Evolutionary conservation across 2,797 vertebrate genomes (phyloP).

Genomic region (Peromyscus melanophrys): DNA sequence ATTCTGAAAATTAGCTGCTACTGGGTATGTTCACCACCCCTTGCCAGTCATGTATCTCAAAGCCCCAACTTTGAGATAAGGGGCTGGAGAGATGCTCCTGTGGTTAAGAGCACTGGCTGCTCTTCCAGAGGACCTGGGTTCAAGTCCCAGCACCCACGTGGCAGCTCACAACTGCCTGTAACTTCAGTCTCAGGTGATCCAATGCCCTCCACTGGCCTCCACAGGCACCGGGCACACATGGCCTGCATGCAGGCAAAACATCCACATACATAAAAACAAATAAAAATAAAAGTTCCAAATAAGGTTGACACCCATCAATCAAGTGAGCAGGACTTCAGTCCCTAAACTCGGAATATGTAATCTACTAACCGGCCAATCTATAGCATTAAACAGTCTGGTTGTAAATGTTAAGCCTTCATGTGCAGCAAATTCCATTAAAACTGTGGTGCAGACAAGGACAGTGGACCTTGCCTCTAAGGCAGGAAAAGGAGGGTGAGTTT

Average conservation of each 20-base stretch:
- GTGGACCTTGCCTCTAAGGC: not conserved
- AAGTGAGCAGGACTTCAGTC: not conserved
- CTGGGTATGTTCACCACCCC: not conserved
- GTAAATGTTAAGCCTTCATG: constrained; percentile 17
- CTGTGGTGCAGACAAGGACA: not conserved
- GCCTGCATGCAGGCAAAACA: not conserved
- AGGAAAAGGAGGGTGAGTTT: not conserved
- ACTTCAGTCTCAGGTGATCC: not conserved
- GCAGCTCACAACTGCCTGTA: not conserved
- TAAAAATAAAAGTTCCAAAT: not conserved
- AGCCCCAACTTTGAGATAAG: not conserved
- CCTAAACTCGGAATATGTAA: constrained; percentile 22
- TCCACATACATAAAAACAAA: not conserved
- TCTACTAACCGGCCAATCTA: not conserved
- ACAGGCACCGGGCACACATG: not conserved
- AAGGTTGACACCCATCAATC: not conserved
- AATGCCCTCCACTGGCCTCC: not conserved
- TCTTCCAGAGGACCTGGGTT: not conserved
- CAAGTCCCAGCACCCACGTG: no score
- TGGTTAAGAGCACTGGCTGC: not conserved
- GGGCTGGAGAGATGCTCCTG: not conserved
- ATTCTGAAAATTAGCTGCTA: constrained; percentile 3
- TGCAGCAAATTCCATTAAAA: not conserved
- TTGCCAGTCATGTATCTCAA: not conserved
- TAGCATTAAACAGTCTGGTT: not conserved